These are phyloP conservation scores for Phycodurus eques DNA, from an alignment of 2,113 vertebrate genomes.

Conservation along the genomic window DNA sequence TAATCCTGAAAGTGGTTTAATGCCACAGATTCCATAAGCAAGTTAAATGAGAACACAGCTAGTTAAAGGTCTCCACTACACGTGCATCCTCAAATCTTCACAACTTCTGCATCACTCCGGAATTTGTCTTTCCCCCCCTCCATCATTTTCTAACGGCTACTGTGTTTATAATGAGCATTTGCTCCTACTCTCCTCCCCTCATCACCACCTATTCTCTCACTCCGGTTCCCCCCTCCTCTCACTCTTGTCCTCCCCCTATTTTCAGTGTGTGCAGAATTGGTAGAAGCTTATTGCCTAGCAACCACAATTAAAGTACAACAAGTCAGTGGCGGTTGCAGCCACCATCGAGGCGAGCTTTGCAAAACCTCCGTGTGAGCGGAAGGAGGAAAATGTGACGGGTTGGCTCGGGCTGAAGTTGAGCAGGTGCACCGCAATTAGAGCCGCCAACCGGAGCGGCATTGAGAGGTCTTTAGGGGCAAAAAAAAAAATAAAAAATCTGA, in stretches of 20 bases:
- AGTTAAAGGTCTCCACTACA: background rate
- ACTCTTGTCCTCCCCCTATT: constrained; percentile 43
- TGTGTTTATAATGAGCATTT: constrained; percentile 58
- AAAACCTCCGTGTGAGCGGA: constrained; percentile 38
- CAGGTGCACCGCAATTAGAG: constrained; percentile 56
- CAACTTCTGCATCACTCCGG: constrained; percentile 25
- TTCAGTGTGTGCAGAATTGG: constrained; percentile 63
- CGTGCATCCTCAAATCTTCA: constrained; percentile 29
- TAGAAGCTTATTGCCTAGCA: constrained; percentile 83
- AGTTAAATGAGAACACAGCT: constrained; percentile 24
- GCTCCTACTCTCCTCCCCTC: constrained; percentile 25
- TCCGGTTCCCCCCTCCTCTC: constrained; percentile 26
- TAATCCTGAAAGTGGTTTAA: constrained; percentile 1
- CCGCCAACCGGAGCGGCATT: background rate
- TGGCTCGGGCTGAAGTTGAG: constrained; percentile 42
- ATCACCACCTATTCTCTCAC: constrained; percentile 40
- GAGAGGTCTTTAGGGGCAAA: background rate
- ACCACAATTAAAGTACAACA: constrained; percentile 84
- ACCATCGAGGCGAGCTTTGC: constrained; percentile 39
- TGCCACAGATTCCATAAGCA: background rate
- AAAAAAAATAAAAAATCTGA: too few relatives aligned
- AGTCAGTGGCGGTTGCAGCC: constrained; percentile 63
- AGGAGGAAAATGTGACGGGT: constrained; percentile 3
- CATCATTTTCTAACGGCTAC: constrained; percentile 44
- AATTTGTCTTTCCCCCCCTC: background rate